Conservation (phyloP, 1,140 invertebrate species). For the Acromyrmex charruanus region DNA sequence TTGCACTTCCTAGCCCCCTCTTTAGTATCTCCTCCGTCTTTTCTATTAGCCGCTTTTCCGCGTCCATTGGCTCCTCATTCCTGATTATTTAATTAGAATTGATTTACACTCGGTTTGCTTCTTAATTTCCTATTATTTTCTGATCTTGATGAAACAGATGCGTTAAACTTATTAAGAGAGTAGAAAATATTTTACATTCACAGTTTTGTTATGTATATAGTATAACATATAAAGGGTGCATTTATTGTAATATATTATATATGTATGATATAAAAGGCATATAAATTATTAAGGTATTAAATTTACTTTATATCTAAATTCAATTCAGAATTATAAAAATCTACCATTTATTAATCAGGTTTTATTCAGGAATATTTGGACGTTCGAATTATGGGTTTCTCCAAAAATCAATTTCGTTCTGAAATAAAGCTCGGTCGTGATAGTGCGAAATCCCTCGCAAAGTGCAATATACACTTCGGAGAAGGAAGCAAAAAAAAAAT, state of each 20-base stretch:
- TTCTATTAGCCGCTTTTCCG: conserved; percentile 46
- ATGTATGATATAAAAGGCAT: not conserved
- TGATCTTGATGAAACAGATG: not conserved
- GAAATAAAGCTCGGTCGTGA: conserved; percentile 44
- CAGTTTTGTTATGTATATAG: not conserved
- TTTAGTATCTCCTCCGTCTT: conserved; percentile 30
- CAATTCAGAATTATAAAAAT: conserved; percentile 26
- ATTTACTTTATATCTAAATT: conserved; percentile 23
- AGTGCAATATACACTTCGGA: conserved; percentile 28
- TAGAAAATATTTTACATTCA: not conserved
- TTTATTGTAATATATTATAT: not conserved
- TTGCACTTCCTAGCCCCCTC: not conserved
- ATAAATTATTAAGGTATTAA: not conserved
- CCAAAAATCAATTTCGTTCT: conserved; percentile 50
- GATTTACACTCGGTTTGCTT: conserved; percentile 15
- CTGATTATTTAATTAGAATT: conserved; percentile 55
- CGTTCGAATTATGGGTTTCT: conserved; percentile 18
- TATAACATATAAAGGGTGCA: conserved; percentile 3
- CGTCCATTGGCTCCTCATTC: not conserved
- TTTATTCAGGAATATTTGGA: not conserved
- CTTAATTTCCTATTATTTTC: conserved; percentile 40
- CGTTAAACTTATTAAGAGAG: not conserved
- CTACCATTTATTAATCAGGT: conserved; percentile 12
- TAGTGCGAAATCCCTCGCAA: conserved; percentile 37
- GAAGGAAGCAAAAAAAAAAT: not conserved